A percentile compares a stretch with the other conserved stretches of the same genome.
Evolutionary conservation across 2,888 invertebrate species (phyloP).

Genomic region (Adineta ricciae): DNA sequence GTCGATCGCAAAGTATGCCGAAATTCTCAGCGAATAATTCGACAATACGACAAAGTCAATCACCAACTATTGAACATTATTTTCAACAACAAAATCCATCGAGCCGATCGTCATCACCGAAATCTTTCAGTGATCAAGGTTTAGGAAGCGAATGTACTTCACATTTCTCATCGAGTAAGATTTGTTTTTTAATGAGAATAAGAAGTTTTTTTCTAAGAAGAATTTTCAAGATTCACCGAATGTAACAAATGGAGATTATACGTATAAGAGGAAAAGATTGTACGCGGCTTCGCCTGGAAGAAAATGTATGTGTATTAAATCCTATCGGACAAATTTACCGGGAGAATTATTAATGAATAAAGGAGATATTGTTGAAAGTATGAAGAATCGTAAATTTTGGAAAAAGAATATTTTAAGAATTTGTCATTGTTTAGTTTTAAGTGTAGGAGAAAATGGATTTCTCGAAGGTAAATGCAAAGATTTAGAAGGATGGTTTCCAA

Average conservation of each 20-base stretch:
- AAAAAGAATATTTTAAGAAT: not conserved
- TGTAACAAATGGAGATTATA: conserved; percentile 22
- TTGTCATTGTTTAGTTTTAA: conserved; percentile 60
- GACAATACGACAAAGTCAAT: not conserved
- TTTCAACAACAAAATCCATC: conserved; percentile 1
- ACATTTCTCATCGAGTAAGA: not conserved
- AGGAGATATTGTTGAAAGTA: conserved; percentile 82
- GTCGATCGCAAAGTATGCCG: conserved; percentile 19
- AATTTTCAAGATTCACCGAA: not conserved
- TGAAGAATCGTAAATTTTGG: not conserved
- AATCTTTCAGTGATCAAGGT: conserved; percentile 24
- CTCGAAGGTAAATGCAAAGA: conserved; percentile 67
- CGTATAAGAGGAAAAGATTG: conserved; percentile 36
- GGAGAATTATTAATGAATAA: conserved; percentile 72
- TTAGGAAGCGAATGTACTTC: conserved; percentile 22
- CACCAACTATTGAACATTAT: not conserved
- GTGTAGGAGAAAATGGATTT: conserved; percentile 78
- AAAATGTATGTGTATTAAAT: conserved; percentile 73
- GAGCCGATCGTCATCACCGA: not conserved
- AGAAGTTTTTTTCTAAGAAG: not conserved
- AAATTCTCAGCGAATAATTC: not conserved
- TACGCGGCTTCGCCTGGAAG: conserved; percentile 58
- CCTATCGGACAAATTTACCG: conserved; percentile 63
- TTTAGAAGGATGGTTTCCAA: conserved; percentile 70
- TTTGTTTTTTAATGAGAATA: too few species aligned